Conservation (phyloP, 2,113 vertebrate species). For the Crypturellus undulatus region DNA sequence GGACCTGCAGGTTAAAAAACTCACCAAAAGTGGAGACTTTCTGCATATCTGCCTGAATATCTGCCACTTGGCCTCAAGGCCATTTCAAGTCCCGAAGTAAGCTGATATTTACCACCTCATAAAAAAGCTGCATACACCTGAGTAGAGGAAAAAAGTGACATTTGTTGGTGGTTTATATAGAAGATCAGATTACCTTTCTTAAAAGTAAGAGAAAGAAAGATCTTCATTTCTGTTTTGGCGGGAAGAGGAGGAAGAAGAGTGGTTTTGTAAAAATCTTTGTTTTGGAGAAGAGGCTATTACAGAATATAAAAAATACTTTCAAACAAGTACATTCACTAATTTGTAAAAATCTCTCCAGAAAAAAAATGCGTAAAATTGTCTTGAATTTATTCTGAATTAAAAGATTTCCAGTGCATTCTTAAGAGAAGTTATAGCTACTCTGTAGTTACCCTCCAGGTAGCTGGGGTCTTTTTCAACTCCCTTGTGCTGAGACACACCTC, state of each 20-base stretch:
- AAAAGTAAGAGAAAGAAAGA: slow-evolving; percentile 61
- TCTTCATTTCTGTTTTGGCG: slow-evolving; percentile 39
- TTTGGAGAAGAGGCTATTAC: background rate
- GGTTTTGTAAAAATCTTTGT: background rate
- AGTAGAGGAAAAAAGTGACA: slow-evolving; percentile 65
- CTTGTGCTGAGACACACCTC: background rate
- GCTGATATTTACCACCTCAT: slow-evolving; percentile 80
- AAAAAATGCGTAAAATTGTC: background rate
- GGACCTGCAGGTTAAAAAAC: background rate
- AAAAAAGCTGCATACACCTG: slow-evolving; percentile 76
- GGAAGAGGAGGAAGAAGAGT: background rate
- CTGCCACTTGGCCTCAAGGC: slow-evolving; percentile 49
- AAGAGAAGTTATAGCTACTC: background rate
- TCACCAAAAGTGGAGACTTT: background rate
- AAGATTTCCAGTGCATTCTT: background rate
- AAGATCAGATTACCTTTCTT: slow-evolving; percentile 62
- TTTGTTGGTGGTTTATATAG: slow-evolving; percentile 69
- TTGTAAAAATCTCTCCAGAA: background rate
- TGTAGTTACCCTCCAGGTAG: background rate
- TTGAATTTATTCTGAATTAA: background rate
- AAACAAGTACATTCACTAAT: background rate
- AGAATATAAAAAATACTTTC: background rate
- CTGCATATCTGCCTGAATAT: slow-evolving; percentile 17
- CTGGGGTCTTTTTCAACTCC: background rate
- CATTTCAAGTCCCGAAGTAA: slow-evolving; percentile 73